Conservation (phyloP, 2,797 vertebrate genomes). For the Lophius americanus region DNA sequence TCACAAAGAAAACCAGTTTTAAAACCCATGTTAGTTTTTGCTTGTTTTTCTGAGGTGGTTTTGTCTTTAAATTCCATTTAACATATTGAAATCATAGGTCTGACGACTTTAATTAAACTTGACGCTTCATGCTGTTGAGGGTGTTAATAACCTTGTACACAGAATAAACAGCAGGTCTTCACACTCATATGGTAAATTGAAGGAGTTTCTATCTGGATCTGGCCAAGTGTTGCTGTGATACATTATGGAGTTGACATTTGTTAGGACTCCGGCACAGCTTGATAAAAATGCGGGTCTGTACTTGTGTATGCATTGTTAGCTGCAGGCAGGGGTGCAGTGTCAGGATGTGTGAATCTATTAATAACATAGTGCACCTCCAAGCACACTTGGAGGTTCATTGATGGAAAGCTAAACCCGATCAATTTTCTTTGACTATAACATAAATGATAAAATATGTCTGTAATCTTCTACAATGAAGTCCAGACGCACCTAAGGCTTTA, state of each 20-base stretch:
- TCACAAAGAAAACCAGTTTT: neutral
- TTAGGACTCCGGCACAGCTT: conserved; percentile 68
- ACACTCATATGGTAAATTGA: conserved; percentile 43
- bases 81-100: neutral
- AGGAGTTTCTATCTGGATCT: conserved; percentile 52
- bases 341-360: conserved; percentile 65
- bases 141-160: conserved; percentile 22
- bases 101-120: neutral
- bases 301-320: conserved; percentile 48
- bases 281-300: conserved; percentile 38
- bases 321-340: conserved; percentile 44
- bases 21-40: too few species aligned
- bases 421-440: conserved; percentile 24
- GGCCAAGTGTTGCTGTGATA: conserved; percentile 49
- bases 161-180: conserved; percentile 23
- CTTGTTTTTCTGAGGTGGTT: too few species aligned
- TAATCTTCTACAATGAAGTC: neutral
- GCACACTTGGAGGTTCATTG: conserved; percentile 33
- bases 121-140: neutral
- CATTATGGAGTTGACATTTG: conserved; percentile 59
- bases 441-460: neutral
- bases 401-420: conserved; percentile 27
- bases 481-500: conserved; percentile 20
- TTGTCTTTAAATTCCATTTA: too few species aligned
- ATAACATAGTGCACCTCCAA: conserved; percentile 58